These are phyloP conservation scores for Tetrapedia diversipes DNA, from an alignment of 2,888 invertebrate species.

Conservation along the genomic window DNA sequence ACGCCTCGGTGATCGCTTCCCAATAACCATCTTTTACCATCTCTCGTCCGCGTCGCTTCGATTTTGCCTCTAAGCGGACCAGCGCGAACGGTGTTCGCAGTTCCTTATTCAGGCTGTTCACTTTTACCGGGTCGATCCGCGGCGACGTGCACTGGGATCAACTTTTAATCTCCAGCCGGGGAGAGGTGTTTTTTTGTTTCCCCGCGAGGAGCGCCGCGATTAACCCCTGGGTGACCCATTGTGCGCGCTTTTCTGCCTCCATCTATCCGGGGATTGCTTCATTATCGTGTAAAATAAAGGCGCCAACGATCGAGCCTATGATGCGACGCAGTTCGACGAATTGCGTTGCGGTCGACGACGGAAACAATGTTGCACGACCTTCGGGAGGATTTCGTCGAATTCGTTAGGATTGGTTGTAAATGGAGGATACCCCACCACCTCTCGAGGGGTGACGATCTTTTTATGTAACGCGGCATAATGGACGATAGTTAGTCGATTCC, in stretches of 20 bases:
- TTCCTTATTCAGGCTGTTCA: conserved; percentile 45
- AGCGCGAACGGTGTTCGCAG: conserved; percentile 20
- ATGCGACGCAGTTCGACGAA: too few species aligned
- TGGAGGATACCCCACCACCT: too few species aligned
- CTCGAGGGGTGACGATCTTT: too few species aligned
- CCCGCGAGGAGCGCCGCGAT: conserved; percentile 3
- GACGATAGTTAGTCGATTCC: too few species aligned
- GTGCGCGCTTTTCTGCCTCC: too few species aligned
- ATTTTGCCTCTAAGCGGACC: conserved; percentile 28
- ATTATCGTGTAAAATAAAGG: too few species aligned
- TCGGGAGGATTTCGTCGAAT: too few species aligned
- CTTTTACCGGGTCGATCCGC: conserved; percentile 30
- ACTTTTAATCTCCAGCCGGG: background rate
- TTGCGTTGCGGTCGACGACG: too few species aligned
- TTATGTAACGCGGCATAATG: too few species aligned
- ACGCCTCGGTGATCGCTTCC: conserved; percentile 61
- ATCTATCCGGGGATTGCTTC: background rate
- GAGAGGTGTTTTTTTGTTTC: conserved; percentile 6
- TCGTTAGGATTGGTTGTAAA: too few species aligned
- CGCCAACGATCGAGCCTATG: too few species aligned
- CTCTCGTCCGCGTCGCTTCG: conserved; percentile 26
- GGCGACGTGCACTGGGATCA: background rate
- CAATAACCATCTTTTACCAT: conserved; percentile 56
- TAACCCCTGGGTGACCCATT: conserved; percentile 28
- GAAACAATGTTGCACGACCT: too few species aligned